phyloP scores from a whole-genome alignment of 1,140 invertebrate species.

The Psix sp. region DNA sequence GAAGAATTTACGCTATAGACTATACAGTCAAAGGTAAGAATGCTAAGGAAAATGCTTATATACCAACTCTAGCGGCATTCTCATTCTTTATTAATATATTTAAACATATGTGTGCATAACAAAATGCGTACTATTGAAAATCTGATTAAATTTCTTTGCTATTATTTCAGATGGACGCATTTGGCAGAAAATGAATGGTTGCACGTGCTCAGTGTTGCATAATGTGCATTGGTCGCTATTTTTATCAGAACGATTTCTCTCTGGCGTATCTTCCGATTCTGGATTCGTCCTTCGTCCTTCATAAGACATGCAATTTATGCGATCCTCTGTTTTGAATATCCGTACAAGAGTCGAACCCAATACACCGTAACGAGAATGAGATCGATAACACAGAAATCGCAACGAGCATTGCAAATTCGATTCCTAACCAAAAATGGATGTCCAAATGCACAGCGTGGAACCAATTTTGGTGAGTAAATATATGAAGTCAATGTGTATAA shows the following conservation, averaged over 20 bases:
- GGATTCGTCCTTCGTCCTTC: conserved; percentile 57
- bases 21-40: conserved; percentile 11
- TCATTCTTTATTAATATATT: conserved; percentile 38
- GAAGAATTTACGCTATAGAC: conserved; percentile 2
- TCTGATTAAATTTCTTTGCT: conserved; percentile 58
- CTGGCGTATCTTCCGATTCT: conserved; percentile 43
- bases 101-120: conserved; percentile 29
- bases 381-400: conserved; percentile 59
- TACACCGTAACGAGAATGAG: conserved; percentile 59
- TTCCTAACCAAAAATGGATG: conserved; percentile 6
- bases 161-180: conserved; percentile 47
- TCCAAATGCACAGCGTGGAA: not conserved
- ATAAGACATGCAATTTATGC: conserved; percentile 71
- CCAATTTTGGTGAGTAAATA: too few species aligned
- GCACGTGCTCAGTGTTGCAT: conserved; percentile 52
- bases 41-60: too few species aligned
- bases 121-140: conserved; percentile 41
- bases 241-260: conserved; percentile 45
- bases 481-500: too few species aligned
- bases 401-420: conserved; percentile 56
- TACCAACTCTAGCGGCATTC: not conserved
- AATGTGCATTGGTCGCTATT: conserved; percentile 43
- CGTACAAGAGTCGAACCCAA: conserved; percentile 56
- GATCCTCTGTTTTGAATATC: conserved; percentile 61
- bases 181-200: conserved; percentile 45